These are phyloP conservation scores for Tetranychus truncatus DNA, from an alignment of 2,888 invertebrate genomes.

Conservation along the genomic window DNA sequence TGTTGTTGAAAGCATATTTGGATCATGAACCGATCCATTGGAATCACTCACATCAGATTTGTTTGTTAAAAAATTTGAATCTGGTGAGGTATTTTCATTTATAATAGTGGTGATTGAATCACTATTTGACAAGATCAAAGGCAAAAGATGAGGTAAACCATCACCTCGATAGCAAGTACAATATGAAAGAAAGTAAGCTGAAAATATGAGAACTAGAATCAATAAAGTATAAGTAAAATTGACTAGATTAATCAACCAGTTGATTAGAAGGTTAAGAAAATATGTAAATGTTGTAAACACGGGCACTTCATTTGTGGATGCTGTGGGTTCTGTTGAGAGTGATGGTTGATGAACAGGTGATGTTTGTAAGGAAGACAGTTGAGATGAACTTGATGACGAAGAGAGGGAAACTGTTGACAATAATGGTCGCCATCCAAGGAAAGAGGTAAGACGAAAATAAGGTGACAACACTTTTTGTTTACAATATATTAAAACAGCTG, in stretches of 20 bases:
- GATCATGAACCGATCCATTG: too few relatives aligned
- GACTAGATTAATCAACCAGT: slow-evolving; percentile 36
- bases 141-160: slow-evolving; percentile 5
- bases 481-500: slow-evolving; percentile 35
- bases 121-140: neutral
- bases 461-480: slow-evolving; percentile 60
- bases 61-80: too few relatives aligned
- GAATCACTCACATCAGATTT: too few relatives aligned
- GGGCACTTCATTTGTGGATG: neutral
- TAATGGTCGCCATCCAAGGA: slow-evolving; percentile 50
- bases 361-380: slow-evolving; percentile 35
- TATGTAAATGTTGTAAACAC: slow-evolving; percentile 39
- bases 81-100: too few relatives aligned
- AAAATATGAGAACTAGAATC: slow-evolving; percentile 42
- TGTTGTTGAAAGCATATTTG: too few relatives aligned
- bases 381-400: neutral
- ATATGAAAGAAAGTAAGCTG: slow-evolving; percentile 55
- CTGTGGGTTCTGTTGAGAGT: slow-evolving; percentile 34
- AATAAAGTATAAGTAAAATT: slow-evolving; percentile 50
- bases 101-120: neutral
- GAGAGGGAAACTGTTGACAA: slow-evolving; percentile 27
- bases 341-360: slow-evolving; percentile 43
- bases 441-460: slow-evolving; percentile 50
- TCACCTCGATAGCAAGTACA: slow-evolving; percentile 46
- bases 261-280: slow-evolving; percentile 28